Conservation (phyloP, 1,140 invertebrate species). For the Cotesia glomerata region DNA sequence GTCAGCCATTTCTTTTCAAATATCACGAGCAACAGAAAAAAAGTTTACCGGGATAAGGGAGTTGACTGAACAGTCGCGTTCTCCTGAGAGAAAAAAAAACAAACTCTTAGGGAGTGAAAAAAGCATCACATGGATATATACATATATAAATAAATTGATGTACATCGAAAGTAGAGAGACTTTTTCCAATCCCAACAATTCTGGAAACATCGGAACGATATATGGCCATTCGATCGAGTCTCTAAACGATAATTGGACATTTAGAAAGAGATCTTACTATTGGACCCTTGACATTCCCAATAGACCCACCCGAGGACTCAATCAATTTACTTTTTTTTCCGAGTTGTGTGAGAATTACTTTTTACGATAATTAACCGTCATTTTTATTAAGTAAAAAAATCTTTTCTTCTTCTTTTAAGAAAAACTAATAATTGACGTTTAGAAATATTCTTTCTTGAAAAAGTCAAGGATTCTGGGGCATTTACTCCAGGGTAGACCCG, state of each 20-base stretch:
- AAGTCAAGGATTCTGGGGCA: not conserved
- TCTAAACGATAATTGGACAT: not conserved
- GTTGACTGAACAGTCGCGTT: conserved; percentile 11
- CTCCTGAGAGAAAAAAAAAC: conserved; percentile 2
- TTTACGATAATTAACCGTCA: too few species aligned
- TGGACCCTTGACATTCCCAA: not conserved
- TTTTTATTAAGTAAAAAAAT: too few species aligned
- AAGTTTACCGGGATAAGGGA: conserved; percentile 4
- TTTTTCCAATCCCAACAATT: too few species aligned
- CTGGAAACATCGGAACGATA: too few species aligned
- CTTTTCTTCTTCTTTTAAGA: too few species aligned
- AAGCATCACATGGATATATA: not conserved
- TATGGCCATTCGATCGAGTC: not conserved
- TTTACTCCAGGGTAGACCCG: not conserved
- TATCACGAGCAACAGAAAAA: conserved; percentile 7
- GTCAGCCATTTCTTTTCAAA: conserved; percentile 26
- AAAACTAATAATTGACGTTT: not conserved
- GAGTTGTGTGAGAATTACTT: not conserved
- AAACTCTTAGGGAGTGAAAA: conserved; percentile 1
- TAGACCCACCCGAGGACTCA: not conserved
- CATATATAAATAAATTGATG: not conserved
- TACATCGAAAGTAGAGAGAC: not conserved
- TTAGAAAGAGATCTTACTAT: not conserved
- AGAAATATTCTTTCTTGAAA: not conserved
- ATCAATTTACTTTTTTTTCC: not conserved